Base-by-base conservation (phyloP, 2,888 invertebrate species). In the Campopleginae sp. region DNA sequence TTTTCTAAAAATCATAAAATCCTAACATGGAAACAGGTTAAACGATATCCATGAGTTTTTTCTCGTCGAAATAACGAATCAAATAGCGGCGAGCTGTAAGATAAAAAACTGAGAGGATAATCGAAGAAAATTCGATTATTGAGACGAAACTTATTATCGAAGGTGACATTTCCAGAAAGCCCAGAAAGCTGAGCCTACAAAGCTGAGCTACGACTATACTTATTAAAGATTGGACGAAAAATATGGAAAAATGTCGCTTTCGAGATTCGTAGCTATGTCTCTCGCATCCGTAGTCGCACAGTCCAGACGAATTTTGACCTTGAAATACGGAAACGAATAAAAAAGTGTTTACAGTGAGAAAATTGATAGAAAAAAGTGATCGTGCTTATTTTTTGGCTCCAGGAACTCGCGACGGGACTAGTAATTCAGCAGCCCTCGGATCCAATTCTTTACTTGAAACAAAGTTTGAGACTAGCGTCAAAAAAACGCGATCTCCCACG, bases 371-470 rank as follows among this genome's bases (percentile, higher is more conserved):
- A 8, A 19, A 54, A 23, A 54, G 23, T 23, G 23, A 12, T 48
- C n/a, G 23, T 54, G 0, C 12, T 54, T 12, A 23, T 27, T 6
- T 54, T 70, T 65, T 58, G 82, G 51, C 19, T 86, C 19, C 79
- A 96, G 96, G 96, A 96, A 89, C 94, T 96, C 90, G 93, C 95
- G 2, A 94, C 94, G 71, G 95, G 96, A 89, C 90, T 96, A 19
- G 92, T 96, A 0, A 93, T 96, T 2, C 94, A 95, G 85, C 94
- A 95, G 86, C 96, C 96, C 0, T 94, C 93, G 27, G 96, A 96
- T 90, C 96, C 96, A 89, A 91, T 96, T 33, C 94, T 95, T 75
- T 96, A 96, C 87, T 94, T 96, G 91, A 96, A 96, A 89, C 94
- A 95, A 85, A 95, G 95, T 81, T 89, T 96, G 0, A 90, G 91